phyloP scores from a whole-genome alignment of 2,888 invertebrate species.

The Ctena decussata region DNA sequence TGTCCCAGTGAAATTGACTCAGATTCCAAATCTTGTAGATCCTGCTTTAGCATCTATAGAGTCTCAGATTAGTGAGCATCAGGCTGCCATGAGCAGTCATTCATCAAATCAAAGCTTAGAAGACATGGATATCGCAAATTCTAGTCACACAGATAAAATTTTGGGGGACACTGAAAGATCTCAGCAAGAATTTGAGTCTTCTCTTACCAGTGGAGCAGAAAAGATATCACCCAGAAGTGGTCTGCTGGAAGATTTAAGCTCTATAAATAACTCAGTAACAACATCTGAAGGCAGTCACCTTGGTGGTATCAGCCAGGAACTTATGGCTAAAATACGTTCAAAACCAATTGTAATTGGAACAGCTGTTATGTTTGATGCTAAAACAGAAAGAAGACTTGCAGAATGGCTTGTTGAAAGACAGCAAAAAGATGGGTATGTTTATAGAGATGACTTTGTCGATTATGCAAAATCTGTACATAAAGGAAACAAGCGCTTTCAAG shows the following conservation, averaged over 20 bases:
- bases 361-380: slow-evolving; percentile 58
- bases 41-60: not conserved
- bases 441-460: slow-evolving; percentile 55
- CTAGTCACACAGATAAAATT: not conserved
- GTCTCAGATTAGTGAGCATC: not conserved
- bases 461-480: slow-evolving; percentile 60
- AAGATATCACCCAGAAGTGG: no score
- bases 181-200: not conserved
- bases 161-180: not conserved
- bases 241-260: not conserved
- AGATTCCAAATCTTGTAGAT: not conserved
- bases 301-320: not conserved
- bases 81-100: not conserved
- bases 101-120: not conserved
- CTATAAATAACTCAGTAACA: not conserved
- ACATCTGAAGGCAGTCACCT: not conserved
- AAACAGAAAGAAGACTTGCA: slow-evolving; percentile 54
- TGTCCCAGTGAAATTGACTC: not conserved
- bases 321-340: not conserved
- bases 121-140: not conserved
- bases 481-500: slow-evolving; percentile 60
- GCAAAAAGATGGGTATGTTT: slow-evolving; percentile 49
- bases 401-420: slow-evolving; percentile 59
- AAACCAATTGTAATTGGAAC: slow-evolving; percentile 62
- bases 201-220: not conserved